Conservation (phyloP, 2,113 vertebrate species). For the Emydocephalus ijimae region DNA sequence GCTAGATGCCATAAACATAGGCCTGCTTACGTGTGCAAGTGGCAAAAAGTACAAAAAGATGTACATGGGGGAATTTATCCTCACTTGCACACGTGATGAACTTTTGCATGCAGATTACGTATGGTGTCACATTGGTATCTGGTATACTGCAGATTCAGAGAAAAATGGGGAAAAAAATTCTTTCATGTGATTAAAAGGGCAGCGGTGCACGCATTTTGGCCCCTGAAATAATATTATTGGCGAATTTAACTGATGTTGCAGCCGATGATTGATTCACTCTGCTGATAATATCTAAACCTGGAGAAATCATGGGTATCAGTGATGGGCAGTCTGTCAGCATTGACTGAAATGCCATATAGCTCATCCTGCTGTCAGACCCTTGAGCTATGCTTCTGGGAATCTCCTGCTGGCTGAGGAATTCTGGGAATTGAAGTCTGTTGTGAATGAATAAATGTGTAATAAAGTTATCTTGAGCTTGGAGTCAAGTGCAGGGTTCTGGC, state of each 20-base stretch:
- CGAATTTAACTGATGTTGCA: neutral
- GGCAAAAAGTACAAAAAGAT: neutral
- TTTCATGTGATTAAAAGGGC: too few species aligned
- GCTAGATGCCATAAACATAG: neutral
- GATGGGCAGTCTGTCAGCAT: neutral
- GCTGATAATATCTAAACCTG: neutral
- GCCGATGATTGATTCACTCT: neutral
- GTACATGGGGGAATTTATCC: neutral
- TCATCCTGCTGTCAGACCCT: neutral
- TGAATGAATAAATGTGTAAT: too few species aligned
- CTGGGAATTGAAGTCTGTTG: neutral
- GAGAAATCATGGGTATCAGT: neutral
- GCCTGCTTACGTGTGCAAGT: neutral
- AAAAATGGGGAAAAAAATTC: neutral
- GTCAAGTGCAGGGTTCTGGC: too few species aligned
- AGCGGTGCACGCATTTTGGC: neutral
- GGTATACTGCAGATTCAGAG: neutral
- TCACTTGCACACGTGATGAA: neutral
- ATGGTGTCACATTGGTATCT: neutral
- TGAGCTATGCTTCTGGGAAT: neutral
- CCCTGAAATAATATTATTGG: neutral
- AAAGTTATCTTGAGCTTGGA: too few species aligned
- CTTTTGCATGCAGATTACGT: too few species aligned
- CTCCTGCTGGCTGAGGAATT: neutral
- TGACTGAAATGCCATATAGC: neutral